Evolutionary conservation across 2,888 invertebrate species (phyloP).

Genomic region (Harmothoe impar): DNA sequence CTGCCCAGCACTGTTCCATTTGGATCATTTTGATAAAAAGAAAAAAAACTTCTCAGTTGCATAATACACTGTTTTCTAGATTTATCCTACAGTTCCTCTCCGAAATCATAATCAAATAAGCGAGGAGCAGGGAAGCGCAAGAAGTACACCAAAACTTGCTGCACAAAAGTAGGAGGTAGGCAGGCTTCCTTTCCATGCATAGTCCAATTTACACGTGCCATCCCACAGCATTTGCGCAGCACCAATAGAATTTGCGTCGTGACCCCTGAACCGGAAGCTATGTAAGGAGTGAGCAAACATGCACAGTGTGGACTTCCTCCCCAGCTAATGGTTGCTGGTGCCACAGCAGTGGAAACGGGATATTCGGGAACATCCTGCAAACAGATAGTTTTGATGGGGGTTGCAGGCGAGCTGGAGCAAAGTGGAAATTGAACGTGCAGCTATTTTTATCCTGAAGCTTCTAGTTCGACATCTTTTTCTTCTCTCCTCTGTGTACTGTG

Average conservation of each 20-base stretch:
- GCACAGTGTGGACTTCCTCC: conserved; percentile 26
- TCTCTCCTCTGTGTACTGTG: too few species aligned
- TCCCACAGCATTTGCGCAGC: background rate
- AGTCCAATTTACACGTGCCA: conserved; percentile 19
- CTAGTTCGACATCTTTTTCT: too few species aligned
- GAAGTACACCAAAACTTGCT: too few species aligned
- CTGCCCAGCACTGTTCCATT: too few species aligned
- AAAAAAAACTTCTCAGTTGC: too few species aligned
- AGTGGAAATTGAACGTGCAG: conserved; percentile 24
- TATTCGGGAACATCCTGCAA: conserved; percentile 30
- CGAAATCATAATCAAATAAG: too few species aligned
- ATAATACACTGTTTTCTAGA: too few species aligned
- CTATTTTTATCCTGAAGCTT: background rate
- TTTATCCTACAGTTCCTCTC: too few species aligned
- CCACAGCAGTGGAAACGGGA: background rate
- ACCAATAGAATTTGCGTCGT: conserved; percentile 32
- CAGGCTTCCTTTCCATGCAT: background rate
- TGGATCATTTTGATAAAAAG: too few species aligned
- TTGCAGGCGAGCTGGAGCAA: background rate
- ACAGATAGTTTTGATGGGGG: conserved; percentile 23
- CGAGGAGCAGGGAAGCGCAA: background rate
- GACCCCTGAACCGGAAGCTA: conserved; percentile 52
- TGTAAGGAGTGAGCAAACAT: conserved; percentile 49
- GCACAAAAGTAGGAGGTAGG: background rate
- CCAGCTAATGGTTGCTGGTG: background rate